phyloP scores from a whole-genome alignment of 2,888 invertebrate species.

The Heliconius sara region DNA sequence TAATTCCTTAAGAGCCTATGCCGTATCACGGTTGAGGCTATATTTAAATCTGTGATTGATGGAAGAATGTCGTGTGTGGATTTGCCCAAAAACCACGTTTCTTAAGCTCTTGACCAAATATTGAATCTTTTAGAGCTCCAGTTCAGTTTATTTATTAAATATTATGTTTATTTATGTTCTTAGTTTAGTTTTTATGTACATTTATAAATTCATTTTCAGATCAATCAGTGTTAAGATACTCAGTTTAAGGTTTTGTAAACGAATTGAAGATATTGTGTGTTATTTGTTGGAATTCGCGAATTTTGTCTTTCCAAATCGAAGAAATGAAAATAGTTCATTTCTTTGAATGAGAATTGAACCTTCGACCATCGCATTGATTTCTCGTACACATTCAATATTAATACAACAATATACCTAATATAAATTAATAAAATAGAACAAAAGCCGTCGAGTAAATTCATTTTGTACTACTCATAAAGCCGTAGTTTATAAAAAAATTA shows the following conservation, averaged over 20 bases:
- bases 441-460: neutral
- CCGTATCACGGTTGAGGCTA: slow-evolving; percentile 56
- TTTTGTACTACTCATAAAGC: neutral
- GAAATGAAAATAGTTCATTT: neutral
- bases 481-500: neutral
- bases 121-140: neutral
- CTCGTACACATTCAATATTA: neutral
- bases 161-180: neutral
- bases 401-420: neutral
- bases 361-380: neutral
- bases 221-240: no score
- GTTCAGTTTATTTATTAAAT: neutral
- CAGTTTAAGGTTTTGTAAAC: no score
- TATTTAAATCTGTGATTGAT: slow-evolving; percentile 74
- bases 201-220: no score
- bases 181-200: neutral
- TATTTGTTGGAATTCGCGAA: neutral
- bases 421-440: neutral
- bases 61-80: slow-evolving; percentile 60
- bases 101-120: slow-evolving; percentile 9
- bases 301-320: neutral
- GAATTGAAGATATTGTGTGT: neutral
- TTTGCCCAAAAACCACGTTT: slow-evolving; percentile 33
- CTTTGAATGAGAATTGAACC: neutral
- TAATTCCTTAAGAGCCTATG: slow-evolving; percentile 56